Evolutionary conservation across 2,797 vertebrate genomes (phyloP).

Genomic region (Spizella passerina): DNA sequence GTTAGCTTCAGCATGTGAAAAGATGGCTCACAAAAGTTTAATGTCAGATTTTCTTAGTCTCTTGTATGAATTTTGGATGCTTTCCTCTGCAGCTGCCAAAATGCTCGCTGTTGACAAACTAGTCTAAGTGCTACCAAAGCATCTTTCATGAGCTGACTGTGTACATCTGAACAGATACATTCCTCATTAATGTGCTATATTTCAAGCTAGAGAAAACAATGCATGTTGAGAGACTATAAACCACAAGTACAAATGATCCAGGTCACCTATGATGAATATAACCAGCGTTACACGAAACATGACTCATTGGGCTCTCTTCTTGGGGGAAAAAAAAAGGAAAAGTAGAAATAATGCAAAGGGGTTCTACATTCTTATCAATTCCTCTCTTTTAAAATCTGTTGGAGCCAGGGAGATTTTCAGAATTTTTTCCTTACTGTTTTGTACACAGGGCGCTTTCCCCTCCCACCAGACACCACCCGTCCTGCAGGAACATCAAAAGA

Average conservation of each 20-base stretch:
- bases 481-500: constrained; percentile 10
- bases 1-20: not conserved
- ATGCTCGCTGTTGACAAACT: constrained; percentile 69
- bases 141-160: constrained; percentile 62
- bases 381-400: constrained; percentile 41
- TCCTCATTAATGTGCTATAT: constrained; percentile 76
- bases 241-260: constrained; percentile 71
- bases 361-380: not conserved
- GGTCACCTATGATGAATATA: constrained; percentile 76
- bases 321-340: not conserved
- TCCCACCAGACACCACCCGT: not conserved
- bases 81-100: constrained; percentile 61
- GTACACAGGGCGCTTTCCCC: not conserved
- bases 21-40: not conserved
- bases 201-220: constrained; percentile 73
- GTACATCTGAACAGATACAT: constrained; percentile 63
- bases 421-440: not conserved
- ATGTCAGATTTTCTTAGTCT: not conserved
- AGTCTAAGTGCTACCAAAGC: constrained; percentile 46
- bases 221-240: constrained; percentile 73
- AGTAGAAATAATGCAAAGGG: not conserved
- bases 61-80: not conserved
- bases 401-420: not conserved
- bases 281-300: constrained; percentile 15
- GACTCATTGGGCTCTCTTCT: constrained; percentile 12